A percentile compares a stretch with the other conserved stretches of the same genome.
These are phyloP conservation scores for Sceloporus undulatus DNA, from an alignment of 2,113 vertebrate genomes.

Conservation along the genomic window DNA sequence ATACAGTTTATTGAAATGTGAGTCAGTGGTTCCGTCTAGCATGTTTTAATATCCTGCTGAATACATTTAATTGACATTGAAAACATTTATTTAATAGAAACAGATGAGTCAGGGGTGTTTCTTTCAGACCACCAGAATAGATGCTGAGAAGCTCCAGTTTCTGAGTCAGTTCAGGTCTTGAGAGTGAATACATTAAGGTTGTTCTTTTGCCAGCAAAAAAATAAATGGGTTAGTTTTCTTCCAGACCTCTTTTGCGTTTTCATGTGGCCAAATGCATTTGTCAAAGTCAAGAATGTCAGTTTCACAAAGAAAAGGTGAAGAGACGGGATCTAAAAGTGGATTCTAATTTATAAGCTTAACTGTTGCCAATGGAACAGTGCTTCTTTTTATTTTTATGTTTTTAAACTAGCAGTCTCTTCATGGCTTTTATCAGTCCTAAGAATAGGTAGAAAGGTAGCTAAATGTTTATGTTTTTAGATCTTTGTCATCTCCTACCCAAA, in stretches of 20 bases:
- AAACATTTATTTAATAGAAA: background rate
- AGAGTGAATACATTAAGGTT: background rate
- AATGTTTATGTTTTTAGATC: background rate
- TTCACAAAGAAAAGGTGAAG: conserved; percentile 17
- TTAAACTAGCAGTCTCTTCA: background rate
- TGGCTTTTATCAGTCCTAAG: background rate
- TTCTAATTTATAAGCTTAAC: background rate
- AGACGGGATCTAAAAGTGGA: background rate
- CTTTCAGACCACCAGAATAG: background rate
- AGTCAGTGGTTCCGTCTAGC: background rate
- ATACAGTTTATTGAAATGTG: conserved; percentile 1
- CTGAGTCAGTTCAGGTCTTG: background rate
- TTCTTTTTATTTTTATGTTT: background rate
- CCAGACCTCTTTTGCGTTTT: conserved; percentile 11
- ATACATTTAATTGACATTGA: background rate
- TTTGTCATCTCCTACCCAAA: background rate
- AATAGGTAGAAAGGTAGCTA: background rate
- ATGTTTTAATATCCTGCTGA: conserved; percentile 6
- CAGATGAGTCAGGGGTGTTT: conserved; percentile 15
- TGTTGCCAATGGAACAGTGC: background rate
- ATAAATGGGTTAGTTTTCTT: background rate
- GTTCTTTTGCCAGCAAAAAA: background rate
- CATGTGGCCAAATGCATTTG: background rate
- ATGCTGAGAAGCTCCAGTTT: background rate
- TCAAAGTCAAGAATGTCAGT: background rate